Evolutionary conservation across 1,140 invertebrate genomes (phyloP), one percentile per base, ranked within the genome.

Genomic region (Bombus superbus): DNA sequence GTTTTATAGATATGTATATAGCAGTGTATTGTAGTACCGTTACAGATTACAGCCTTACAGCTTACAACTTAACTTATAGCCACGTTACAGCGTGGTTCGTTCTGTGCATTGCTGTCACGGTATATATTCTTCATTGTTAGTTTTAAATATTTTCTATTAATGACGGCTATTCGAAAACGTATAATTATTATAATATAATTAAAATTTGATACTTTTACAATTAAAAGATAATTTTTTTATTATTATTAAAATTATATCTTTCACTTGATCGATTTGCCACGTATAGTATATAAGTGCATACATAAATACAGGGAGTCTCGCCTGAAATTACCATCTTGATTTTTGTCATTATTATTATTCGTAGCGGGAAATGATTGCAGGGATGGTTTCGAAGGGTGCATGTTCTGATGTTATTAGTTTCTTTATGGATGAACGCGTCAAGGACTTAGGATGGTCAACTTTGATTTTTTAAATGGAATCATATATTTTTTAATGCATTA

Each of bases 231-330:
- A 32, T n/a, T 72, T 53, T 40, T 38, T 40, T 15, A 8, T 57
- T 35, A 73, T 25, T 68, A 74, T 11, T 53, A 40, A 80, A 78
- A 82, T 90, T 81, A 59, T 81, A 85, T 89, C 8, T 66, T 66
- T 53, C 75, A 73, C 72, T 72, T 53, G 47, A 66, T 78, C 71
- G 73, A 81, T 78, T 62, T 90, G 88, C 89, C 90, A 92, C 89
- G 86, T 91, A 91, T 86, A 53, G 18, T 53, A 87, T 88, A 88
- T 15, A 35, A 66, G 64, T 66, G 64, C 32, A 32, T 32, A 35
- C 32, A 66, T 59, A 85, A 90, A 81, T 80, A 47, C 18, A 71
- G 44, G 28, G 77, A 69, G 68, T n/a, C 3, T 74, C 47, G 22
- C 6, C 18, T 53, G 47, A 53, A 53, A 22, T 53, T 53, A 53